A percentile compares a stretch with the other conserved stretches of the same genome.
Evolutionary conservation across 2,797 vertebrate species (phyloP).

Genomic region (Epinephelus malabaricus): DNA sequence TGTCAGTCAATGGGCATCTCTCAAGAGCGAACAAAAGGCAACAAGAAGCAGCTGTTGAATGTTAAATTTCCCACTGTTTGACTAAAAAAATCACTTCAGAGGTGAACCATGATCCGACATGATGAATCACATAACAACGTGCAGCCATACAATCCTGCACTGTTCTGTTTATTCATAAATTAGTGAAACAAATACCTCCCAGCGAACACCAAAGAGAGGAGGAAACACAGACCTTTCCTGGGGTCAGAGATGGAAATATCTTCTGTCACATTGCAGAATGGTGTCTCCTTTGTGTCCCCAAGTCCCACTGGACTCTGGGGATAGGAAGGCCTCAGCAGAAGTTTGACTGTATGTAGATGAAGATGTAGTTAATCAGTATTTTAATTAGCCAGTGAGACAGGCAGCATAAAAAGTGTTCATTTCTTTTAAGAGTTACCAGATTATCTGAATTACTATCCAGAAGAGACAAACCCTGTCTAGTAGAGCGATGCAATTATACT

Average conservation of each 20-base stretch:
- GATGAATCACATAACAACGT: slow-evolving; percentile 31
- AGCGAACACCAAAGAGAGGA: slow-evolving; percentile 1
- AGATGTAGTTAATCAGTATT: slow-evolving; percentile 22
- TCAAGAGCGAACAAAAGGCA: slow-evolving; percentile 49
- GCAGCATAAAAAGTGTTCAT: neutral
- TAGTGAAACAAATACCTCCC: neutral
- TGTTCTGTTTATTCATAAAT: slow-evolving; percentile 33
- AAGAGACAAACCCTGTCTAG: neutral
- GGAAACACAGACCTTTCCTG: slow-evolving; percentile 86
- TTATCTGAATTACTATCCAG: slow-evolving; percentile 5
- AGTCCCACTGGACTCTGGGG: slow-evolving; percentile 84
- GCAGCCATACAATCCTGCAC: slow-evolving; percentile 13
- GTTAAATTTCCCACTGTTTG: slow-evolving; percentile 40
- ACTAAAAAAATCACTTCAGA: slow-evolving; percentile 47
- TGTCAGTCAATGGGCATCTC: slow-evolving; percentile 59
- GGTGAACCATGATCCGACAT: slow-evolving; percentile 25
- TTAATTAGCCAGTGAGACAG: slow-evolving; percentile 14
- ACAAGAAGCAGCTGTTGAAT: slow-evolving; percentile 54
- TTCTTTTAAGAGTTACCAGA: slow-evolving; percentile 14
- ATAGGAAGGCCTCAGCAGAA: slow-evolving; percentile 84
- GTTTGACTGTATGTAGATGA: slow-evolving; percentile 78
- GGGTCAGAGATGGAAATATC: slow-evolving; percentile 82
- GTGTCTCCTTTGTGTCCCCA: slow-evolving; percentile 85
- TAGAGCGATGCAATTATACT: neutral
- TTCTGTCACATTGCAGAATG: slow-evolving; percentile 89